A percentile compares a stretch with the other conserved stretches of the same genome.
Evolutionary conservation across 2,888 invertebrate genomes (phyloP).

Genomic region (Rutpela maculata): DNA sequence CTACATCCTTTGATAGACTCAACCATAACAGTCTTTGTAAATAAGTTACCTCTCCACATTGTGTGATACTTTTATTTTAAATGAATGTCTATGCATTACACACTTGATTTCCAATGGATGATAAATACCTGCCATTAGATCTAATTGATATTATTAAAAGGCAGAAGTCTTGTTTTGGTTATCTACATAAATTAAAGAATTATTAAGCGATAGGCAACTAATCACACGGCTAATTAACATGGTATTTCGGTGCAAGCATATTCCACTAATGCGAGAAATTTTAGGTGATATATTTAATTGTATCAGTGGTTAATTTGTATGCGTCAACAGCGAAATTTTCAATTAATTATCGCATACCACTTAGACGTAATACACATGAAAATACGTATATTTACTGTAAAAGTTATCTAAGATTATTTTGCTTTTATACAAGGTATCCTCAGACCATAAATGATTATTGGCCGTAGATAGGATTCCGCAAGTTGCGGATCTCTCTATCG

Average conservation of each 20-base stretch:
- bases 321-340: slow-evolving; percentile 24
- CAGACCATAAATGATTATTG: too few relatives aligned
- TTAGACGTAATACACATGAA: background rate
- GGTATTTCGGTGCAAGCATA: slow-evolving; percentile 29
- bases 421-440: too few relatives aligned
- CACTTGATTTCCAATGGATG: slow-evolving; percentile 30
- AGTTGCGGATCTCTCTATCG: too few relatives aligned
- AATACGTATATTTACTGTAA: too few relatives aligned
- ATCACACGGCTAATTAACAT: slow-evolving; percentile 40
- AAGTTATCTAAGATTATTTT: too few relatives aligned
- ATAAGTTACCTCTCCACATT: slow-evolving; percentile 13
- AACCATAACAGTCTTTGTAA: slow-evolving; percentile 18
- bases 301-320: slow-evolving; percentile 38
- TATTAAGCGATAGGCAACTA: slow-evolving; percentile 41
- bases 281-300: slow-evolving; percentile 43
- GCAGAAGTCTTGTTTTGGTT: slow-evolving; percentile 39
- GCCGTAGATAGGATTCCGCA: too few relatives aligned
- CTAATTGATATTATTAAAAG: slow-evolving; percentile 42
- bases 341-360: background rate
- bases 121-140: slow-evolving; percentile 35
- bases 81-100: slow-evolving; percentile 8
- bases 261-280: slow-evolving; percentile 35
- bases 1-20: slow-evolving; percentile 10
- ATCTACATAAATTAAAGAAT: slow-evolving; percentile 43
- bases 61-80: slow-evolving; percentile 32